These are phyloP conservation scores for Drosophila littoralis DNA, from an alignment of 1,140 invertebrate species.

Conservation along the genomic window DNA sequence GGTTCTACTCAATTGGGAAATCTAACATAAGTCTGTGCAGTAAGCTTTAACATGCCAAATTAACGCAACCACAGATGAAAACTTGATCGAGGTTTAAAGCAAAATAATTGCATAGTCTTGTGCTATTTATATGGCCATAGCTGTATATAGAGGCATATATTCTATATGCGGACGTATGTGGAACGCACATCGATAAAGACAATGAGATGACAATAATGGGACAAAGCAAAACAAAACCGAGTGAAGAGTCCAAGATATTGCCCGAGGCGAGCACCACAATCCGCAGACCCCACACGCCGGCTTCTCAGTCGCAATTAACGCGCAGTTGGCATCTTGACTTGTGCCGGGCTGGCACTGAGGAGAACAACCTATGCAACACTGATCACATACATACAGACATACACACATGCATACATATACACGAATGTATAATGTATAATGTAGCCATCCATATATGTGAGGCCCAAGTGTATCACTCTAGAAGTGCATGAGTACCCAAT, in stretches of 20 bases:
- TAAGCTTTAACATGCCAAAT: too few species aligned
- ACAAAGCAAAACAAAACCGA: constrained; percentile 26
- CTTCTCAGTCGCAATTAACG: neutral
- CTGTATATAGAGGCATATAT: neutral
- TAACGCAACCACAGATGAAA: too few species aligned
- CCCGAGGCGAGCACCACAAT: neutral
- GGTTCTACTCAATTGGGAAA: too few species aligned
- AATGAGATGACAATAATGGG: constrained; percentile 34
- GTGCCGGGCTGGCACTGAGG: neutral
- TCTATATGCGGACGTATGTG: neutral
- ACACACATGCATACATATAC: too few species aligned
- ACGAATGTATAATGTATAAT: neutral
- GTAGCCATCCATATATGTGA: neutral
- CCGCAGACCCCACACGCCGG: neutral
- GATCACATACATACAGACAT: neutral
- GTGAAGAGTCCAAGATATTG: neutral
- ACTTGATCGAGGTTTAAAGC: too few species aligned
- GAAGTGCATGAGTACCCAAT: neutral
- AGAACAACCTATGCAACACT: too few species aligned
- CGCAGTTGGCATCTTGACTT: constrained; percentile 1
- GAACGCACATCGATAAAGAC: constrained; percentile 35
- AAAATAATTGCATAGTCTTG: too few species aligned
- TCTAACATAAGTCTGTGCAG: too few species aligned
- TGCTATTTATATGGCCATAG: too few species aligned
- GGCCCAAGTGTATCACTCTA: too few species aligned